Evolutionary conservation across 2,113 vertebrate genomes (phyloP).

Genomic region (Calyptommatus sinebrachiatus): DNA sequence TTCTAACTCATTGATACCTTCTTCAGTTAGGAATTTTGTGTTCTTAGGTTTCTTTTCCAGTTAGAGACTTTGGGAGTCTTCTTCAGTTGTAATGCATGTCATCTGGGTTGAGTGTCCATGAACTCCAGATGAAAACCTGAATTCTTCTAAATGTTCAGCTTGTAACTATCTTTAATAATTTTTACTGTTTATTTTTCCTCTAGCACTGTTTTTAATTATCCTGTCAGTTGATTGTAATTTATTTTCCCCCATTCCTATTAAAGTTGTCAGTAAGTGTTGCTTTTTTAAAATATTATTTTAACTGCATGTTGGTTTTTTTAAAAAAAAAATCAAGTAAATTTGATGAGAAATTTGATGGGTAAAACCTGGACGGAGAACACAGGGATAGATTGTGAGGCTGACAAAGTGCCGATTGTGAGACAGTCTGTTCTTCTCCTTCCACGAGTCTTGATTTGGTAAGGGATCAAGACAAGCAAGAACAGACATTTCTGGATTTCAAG

Average conservation of each 20-base stretch:
- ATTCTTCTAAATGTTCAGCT: neutral
- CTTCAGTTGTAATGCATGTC: neutral
- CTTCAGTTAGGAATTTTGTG: too few relatives aligned
- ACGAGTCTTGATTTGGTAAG: neutral
- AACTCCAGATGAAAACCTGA: neutral
- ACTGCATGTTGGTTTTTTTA: neutral
- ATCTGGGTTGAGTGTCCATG: neutral
- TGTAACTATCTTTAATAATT: neutral
- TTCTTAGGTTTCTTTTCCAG: too few relatives aligned
- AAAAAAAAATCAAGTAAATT: neutral
- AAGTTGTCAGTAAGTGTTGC: too few relatives aligned
- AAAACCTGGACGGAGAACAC: neutral
- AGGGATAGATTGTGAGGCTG: neutral
- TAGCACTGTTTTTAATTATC: neutral
- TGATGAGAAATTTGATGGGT: neutral
- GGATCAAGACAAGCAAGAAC: neutral
- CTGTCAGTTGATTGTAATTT: too few relatives aligned
- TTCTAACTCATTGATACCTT: too few relatives aligned
- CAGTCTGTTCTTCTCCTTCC: neutral
- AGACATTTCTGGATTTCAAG: neutral
- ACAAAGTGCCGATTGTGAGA: neutral
- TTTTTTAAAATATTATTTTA: neutral
- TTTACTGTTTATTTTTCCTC: neutral
- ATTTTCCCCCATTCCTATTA: too few relatives aligned
- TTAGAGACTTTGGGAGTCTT: too few relatives aligned